phyloP scores from a whole-genome alignment of 2,113 vertebrate species.

The Hemicordylus capensis region DNA sequence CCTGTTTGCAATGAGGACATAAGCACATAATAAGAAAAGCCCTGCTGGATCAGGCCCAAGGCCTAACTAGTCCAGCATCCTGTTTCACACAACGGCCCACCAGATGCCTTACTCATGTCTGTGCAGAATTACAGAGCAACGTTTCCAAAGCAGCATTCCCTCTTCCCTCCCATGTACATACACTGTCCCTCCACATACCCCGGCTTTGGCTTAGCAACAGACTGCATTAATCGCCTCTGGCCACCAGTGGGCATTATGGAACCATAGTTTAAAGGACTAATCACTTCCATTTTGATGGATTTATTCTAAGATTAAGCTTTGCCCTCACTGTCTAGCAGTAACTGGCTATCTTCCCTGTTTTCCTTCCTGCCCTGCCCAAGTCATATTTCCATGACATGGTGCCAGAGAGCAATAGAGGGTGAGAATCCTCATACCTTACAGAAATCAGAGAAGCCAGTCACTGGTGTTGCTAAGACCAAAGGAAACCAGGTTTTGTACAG shows the following conservation, averaged over 20 bases:
- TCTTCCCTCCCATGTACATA: background rate
- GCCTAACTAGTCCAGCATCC: too few relatives aligned
- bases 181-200: background rate
- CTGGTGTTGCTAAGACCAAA: background rate
- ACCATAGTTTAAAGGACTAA: background rate
- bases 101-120: background rate
- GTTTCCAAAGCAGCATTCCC: background rate
- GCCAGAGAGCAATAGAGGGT: background rate
- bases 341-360: background rate
- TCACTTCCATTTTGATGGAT: background rate
- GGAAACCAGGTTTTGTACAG: background rate
- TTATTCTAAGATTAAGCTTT: background rate
- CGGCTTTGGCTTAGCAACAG: background rate
- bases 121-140: background rate
- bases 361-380: background rate
- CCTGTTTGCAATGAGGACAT: background rate
- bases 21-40: too few relatives aligned
- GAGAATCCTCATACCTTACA: too few relatives aligned
- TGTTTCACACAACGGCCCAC: too few relatives aligned
- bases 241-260: constrained; percentile 23
- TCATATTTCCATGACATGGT: background rate
- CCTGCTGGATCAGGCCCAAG: too few relatives aligned
- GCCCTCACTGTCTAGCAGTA: background rate
- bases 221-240: background rate
- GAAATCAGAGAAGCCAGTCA: background rate